Evolutionary conservation across 2,888 invertebrate species (phyloP), one percentile per base, ranked within the genome.

Genomic region (Pollenia griseotomentosa): DNA sequence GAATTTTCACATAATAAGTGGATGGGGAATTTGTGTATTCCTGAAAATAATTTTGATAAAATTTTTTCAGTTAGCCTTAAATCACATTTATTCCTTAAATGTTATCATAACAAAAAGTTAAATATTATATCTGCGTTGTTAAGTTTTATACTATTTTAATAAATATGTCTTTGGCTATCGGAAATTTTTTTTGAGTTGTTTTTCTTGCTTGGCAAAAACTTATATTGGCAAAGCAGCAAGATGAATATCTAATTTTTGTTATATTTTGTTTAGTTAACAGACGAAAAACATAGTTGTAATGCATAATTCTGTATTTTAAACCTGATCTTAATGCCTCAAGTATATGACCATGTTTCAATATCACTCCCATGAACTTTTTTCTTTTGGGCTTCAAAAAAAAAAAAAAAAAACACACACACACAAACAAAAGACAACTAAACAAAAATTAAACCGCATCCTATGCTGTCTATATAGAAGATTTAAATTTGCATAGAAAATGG

Each of bases 401-500:
- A 61, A 19, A 14, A 19, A n/a, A 12, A 51, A 44, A 46, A 44
- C 12, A 59, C 40, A 4, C 59, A 68, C 40, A 63, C 53, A 14
- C 8, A 14, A n/a, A n/a, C 16, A 23, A 63, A 53, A 42, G 11
- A 73, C 14, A 57, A 44, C 11, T 16, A 14, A 42, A n/a, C 44
- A 61, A 59, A 61, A 63, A 55, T 63, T 14, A 65, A 73, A 81
- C 63, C 51, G 42, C 66, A 66, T 82, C 61, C 19, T 53, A 71
- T n/a, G 46, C 19, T n/a, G n/a, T 9, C 42, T 8, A 77, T 40
- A 53, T 23, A 66, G 16, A 61, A 63, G 23, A 9, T 8, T 33
- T 68, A 66, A 66, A 86, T 86, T 86, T 83, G 78, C 82, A 86
- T 86, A 86, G 53, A 42, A 70, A 86, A 86, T 86, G 79, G 33